Base-by-base conservation (phyloP, 1,140 invertebrate species). In the Papilio xuthus region DNA sequence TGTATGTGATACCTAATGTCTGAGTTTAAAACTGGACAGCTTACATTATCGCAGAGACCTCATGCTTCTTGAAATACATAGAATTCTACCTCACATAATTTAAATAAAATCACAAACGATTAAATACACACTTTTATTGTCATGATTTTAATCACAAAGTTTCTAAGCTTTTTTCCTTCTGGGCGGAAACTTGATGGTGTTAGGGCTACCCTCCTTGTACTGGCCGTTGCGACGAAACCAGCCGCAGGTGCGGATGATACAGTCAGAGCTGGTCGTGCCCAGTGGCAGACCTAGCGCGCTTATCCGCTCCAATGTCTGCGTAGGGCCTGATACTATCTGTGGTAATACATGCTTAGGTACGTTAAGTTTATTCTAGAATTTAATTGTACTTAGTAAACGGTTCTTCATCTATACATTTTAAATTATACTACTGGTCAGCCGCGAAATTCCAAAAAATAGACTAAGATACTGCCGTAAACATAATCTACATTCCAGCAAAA, bases 241-340 rank as follows among this genome's bases (percentile, higher is more conserved):
- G 44, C 90, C 90, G 74, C 90, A 92, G 15, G 80, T 76, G 10
- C 83, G 80, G 7, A 93, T 84, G 6, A 89, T 77, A 78, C 85
- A 87, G 83, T 91, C 89, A 0, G 85, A 82, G 9, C 85, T 85
- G 7, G 92, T 87, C 20, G 88, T 87, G 41, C 92, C 92, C 9
- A 92, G 85, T 0, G 92, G 91, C 37, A 94, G 85, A 0, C 92
- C 92, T 37, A 92, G 81, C 2, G 91, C 92, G 53, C 91, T 93
- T 80, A 93, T 92, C 3, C 92, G 87, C 78, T 93, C 91, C 44
- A 93, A 79, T 0, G 88, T 81, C 80, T 89, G 87, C 2, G 88
- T 77, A 4, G 91, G 92, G 0, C 92, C 92, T 3, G 70, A 83
- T 69, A 90, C 71, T 67, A 93, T 91, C 92, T 93, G 47, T 37